These are phyloP conservation scores for Bambusicola thoracicus DNA, from an alignment of 2,113 vertebrate genomes.

Conservation along the genomic window DNA sequence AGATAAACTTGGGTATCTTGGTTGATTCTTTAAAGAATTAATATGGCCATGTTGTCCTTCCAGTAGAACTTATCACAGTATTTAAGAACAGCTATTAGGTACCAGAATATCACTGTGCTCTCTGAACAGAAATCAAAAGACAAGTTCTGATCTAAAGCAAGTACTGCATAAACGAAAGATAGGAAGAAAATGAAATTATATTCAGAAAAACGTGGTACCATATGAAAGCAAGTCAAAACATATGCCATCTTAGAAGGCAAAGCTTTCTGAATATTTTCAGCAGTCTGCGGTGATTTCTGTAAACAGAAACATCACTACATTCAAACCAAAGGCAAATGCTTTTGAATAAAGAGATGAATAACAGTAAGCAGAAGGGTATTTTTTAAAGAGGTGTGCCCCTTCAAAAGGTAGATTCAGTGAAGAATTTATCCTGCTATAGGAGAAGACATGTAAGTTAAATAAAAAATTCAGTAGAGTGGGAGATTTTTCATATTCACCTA, in stretches of 20 bases:
- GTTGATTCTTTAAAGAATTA: background rate
- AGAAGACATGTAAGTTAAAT: background rate
- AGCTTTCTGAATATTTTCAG: background rate
- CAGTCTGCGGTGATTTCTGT: background rate
- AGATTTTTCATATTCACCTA: background rate
- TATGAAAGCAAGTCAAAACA: background rate
- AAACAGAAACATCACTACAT: background rate
- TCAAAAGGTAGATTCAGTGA: background rate
- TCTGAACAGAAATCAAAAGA: background rate
- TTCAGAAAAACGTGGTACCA: background rate
- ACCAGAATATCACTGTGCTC: background rate
- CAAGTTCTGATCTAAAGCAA: background rate
- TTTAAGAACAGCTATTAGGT: background rate
- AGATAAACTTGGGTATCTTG: too few relatives aligned
- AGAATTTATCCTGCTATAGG: background rate
- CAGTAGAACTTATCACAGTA: background rate
- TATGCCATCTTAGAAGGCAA: background rate
- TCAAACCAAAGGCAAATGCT: background rate
- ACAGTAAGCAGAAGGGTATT: background rate
- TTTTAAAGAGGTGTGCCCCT: background rate
- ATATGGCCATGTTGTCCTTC: accelerated
- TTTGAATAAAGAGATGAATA: background rate
- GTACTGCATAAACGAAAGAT: background rate
- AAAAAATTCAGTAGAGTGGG: background rate
- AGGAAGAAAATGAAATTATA: background rate